Conservation (phyloP, 2,113 vertebrate genomes). For the Pao palembangensis region DNA sequence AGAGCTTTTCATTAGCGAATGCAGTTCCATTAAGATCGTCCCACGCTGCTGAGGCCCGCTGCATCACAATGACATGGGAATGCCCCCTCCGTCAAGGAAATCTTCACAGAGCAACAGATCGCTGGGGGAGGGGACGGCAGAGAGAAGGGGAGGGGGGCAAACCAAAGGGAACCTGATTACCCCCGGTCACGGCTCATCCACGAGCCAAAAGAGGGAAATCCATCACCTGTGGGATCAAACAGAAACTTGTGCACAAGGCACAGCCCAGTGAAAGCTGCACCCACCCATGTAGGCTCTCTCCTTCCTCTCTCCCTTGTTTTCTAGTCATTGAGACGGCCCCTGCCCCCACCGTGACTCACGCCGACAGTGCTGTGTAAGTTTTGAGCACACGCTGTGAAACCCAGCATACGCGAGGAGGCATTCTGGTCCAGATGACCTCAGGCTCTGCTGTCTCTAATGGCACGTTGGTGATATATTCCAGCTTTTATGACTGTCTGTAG, state of each 20-base stretch:
- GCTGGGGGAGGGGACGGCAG: slow-evolving; percentile 45
- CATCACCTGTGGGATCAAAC: slow-evolving; percentile 73
- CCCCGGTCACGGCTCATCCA: slow-evolving; percentile 69
- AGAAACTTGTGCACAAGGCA: slow-evolving; percentile 56
- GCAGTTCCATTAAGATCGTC: slow-evolving; percentile 75
- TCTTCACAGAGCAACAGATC: slow-evolving; percentile 56
- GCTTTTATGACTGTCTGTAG: slow-evolving; percentile 55
- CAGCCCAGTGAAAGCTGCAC: slow-evolving; percentile 62
- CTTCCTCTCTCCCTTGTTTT: slow-evolving; percentile 44
- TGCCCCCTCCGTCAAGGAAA: slow-evolving; percentile 66
- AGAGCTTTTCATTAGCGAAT: slow-evolving; percentile 71
- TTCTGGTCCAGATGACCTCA: slow-evolving; percentile 63
- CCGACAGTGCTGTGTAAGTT: slow-evolving; percentile 59
- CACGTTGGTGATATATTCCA: slow-evolving; percentile 63
- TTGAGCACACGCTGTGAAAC: slow-evolving; percentile 71
- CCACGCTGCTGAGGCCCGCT: slow-evolving; percentile 60
- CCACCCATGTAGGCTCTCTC: slow-evolving; percentile 44
- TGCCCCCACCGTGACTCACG: slow-evolving; percentile 53
- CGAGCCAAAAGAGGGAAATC: slow-evolving; percentile 61
- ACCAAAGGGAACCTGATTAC: slow-evolving; percentile 71
- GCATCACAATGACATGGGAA: slow-evolving; percentile 74
- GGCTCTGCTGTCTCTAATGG: slow-evolving; percentile 49
- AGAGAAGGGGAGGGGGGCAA: slow-evolving; percentile 36
- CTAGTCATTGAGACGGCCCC: slow-evolving; percentile 27
- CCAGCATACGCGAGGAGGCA: slow-evolving; percentile 61